Conservation (phyloP, 2,113 vertebrate species). For the Excalfactoria chinensis region DNA sequence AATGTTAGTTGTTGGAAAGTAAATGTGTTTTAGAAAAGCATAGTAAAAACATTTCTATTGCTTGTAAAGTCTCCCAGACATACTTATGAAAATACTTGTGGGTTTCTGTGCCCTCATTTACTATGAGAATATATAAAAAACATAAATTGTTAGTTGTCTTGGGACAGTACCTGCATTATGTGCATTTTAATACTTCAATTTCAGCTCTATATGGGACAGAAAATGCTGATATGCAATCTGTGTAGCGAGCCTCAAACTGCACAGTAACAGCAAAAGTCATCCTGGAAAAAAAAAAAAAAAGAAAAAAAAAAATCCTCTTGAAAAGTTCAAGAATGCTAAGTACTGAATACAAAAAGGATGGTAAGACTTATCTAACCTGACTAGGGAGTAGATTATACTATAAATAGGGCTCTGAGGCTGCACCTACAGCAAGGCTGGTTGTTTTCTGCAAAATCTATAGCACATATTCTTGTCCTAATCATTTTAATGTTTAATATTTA, state of each 20-base stretch:
- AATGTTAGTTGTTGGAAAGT: not conserved
- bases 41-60: not conserved
- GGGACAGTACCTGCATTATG: not conserved
- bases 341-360: slow-evolving; percentile 46
- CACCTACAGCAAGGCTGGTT: slow-evolving; percentile 24
- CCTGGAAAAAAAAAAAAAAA: slow-evolving; percentile 32
- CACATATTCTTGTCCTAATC: slow-evolving; percentile 23
- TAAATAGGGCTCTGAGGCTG: slow-evolving; percentile 51
- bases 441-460: slow-evolving; percentile 21
- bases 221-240: slow-evolving; percentile 50
- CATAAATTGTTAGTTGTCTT: not conserved
- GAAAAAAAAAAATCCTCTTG: not conserved
- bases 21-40: not conserved
- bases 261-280: slow-evolving; percentile 39
- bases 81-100: not conserved
- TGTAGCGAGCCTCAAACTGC: not conserved
- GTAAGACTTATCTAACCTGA: slow-evolving; percentile 57
- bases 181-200: slow-evolving; percentile 15
- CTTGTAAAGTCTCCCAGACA: not conserved
- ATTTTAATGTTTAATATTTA: slow-evolving; percentile 40
- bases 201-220: not conserved
- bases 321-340: slow-evolving; percentile 39
- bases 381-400: slow-evolving; percentile 56
- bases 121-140: not conserved
- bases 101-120: not conserved